Evolutionary conservation across 1,140 invertebrate genomes (phyloP).

Genomic region (Thaumetopoea pityocampa): DNA sequence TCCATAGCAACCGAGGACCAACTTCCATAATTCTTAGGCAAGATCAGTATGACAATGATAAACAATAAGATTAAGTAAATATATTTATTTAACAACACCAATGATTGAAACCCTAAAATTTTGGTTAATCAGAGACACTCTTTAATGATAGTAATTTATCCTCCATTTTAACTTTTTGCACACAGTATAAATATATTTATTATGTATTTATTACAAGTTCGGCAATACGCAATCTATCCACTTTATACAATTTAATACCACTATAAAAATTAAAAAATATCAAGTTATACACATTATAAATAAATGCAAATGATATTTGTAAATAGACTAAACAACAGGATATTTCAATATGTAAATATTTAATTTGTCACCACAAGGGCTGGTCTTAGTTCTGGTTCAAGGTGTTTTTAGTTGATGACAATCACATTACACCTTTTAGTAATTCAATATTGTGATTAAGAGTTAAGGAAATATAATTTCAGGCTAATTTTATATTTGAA

Average conservation of each 20-base stretch:
- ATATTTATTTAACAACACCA: constrained; percentile 46
- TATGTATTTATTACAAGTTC: constrained; percentile 5
- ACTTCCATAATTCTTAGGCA: no score
- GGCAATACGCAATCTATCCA: not conserved
- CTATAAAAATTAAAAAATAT: constrained; percentile 1
- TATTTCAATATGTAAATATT: no score
- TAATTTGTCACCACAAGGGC: no score
- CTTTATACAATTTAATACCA: constrained; percentile 15
- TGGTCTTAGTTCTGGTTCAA: no score
- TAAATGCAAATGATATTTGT: constrained; percentile 8
- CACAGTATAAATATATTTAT: constrained; percentile 5
- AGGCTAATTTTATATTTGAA: no score
- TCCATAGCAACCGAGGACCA: no score
- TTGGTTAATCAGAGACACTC: constrained; percentile 19
- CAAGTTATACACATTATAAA: not conserved
- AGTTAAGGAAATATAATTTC: no score
- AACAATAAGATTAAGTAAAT: constrained; percentile 24
- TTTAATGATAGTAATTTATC: constrained; percentile 3
- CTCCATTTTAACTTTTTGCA: constrained; percentile 19
- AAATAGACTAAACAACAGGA: not conserved
- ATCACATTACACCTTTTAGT: no score
- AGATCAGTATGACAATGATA: not conserved
- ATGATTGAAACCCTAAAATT: constrained; percentile 37
- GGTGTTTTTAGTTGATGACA: no score
- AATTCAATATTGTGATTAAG: no score